Evolutionary conservation across 2,113 vertebrate genomes (phyloP).

Genomic region (Stegostoma tigrinum): DNA sequence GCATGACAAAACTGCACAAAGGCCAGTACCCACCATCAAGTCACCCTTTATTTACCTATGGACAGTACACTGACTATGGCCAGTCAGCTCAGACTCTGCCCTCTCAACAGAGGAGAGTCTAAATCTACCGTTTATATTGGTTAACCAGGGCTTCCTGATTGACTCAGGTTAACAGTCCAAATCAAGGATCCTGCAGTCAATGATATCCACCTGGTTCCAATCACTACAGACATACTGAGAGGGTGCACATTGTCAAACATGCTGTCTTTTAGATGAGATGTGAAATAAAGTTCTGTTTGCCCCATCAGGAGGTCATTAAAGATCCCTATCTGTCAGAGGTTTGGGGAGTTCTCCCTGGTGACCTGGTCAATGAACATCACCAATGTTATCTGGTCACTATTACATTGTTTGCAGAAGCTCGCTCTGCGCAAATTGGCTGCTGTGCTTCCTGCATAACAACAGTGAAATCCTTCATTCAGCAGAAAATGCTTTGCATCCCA

Average conservation of each 20-base stretch:
- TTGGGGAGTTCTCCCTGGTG: background rate
- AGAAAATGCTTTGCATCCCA: background rate
- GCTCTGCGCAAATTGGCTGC: background rate
- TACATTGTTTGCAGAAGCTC: background rate
- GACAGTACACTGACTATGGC: too few species aligned
- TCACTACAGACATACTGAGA: background rate
- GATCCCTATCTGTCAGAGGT: background rate
- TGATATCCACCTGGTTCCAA: too few species aligned
- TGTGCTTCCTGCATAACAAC: background rate
- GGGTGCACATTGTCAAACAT: background rate
- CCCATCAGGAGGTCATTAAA: background rate
- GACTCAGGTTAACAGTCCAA: too few species aligned
- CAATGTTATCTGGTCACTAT: background rate
- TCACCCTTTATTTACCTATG: too few species aligned
- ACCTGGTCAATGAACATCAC: background rate
- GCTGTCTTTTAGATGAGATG: background rate
- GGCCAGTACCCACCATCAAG: too few species aligned
- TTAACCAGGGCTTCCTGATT: too few species aligned
- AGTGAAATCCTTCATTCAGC: background rate
- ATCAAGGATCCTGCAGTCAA: too few species aligned
- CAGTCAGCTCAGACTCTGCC: too few species aligned
- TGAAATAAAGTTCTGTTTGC: background rate
- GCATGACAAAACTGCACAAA: too few species aligned
- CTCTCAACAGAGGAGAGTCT: too few species aligned
- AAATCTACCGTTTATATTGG: too few species aligned